Evolutionary conservation across 2,113 vertebrate species (phyloP).

Genomic region (Amblyopsis rosae): DNA sequence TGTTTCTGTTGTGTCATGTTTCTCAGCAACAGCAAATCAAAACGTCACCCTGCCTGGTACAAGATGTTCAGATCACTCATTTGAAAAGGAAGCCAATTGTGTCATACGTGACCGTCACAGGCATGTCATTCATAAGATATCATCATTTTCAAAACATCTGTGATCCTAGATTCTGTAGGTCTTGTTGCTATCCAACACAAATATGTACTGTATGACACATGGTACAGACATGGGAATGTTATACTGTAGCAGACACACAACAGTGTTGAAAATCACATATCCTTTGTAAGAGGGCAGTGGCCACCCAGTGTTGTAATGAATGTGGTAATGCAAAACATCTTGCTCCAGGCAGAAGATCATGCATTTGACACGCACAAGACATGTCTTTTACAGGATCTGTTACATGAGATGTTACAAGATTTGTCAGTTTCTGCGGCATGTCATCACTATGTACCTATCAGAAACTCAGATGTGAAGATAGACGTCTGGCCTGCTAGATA

Average conservation of each 20-base stretch:
- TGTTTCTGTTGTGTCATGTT: neutral
- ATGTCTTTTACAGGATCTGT: neutral
- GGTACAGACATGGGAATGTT: too few relatives aligned
- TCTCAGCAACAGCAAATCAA: slow-evolving; percentile 2
- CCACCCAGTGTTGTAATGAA: neutral
- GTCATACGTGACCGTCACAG: too few relatives aligned
- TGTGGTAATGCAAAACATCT: neutral
- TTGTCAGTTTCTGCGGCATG: slow-evolving; percentile 10
- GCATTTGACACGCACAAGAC: too few relatives aligned
- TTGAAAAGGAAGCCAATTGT: too few relatives aligned
- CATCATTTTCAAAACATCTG: too few relatives aligned
- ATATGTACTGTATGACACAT: too few relatives aligned
- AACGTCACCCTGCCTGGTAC: slow-evolving; percentile 12
- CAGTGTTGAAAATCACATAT: neutral
- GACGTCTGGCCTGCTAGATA: slow-evolving; percentile 12
- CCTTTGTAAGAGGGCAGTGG: neutral
- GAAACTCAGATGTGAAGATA: neutral
- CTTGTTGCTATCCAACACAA: too few relatives aligned
- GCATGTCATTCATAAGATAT: too few relatives aligned
- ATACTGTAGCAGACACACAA: too few relatives aligned
- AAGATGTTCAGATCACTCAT: neutral
- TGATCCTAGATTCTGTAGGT: too few relatives aligned
- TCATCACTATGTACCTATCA: slow-evolving; percentile 11
- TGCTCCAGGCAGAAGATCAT: too few relatives aligned
- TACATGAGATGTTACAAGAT: neutral